Evolutionary conservation across 92 coral and sea anemone genomes (phyloP).

Genomic region (Bergia puertoricense): DNA sequence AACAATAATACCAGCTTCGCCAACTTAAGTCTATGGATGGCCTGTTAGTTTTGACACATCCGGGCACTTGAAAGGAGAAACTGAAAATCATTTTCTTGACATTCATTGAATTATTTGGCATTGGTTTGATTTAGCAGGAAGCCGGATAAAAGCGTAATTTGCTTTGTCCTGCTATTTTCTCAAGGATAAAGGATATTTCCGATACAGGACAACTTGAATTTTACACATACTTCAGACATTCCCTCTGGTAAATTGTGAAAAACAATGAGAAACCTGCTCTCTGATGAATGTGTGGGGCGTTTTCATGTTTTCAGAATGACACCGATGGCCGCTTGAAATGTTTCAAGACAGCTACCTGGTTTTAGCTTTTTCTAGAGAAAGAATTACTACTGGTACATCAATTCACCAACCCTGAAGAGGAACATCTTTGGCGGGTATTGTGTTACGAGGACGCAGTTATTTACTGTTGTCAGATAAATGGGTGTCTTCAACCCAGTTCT

Average conservation of each 20-base stretch:
- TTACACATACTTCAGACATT: neutral
- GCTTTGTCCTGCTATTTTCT: neutral
- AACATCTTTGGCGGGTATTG: neutral
- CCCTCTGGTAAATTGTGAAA: neutral
- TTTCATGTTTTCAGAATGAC: neutral
- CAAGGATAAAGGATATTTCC: neutral
- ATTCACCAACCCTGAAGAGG: neutral
- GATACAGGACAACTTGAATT: neutral
- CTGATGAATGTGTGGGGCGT: neutral
- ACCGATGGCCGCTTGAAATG: neutral
- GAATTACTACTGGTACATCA: neutral
- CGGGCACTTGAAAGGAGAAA: neutral
- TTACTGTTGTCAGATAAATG: too few relatives aligned
- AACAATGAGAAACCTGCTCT: neutral
- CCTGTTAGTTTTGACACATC: slow-evolving; percentile 14
- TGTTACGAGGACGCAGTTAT: too few relatives aligned
- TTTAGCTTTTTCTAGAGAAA: neutral
- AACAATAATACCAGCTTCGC: neutral
- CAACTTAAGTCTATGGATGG: neutral
- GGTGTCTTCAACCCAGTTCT: too few relatives aligned
- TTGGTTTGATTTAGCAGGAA: neutral
- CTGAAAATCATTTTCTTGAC: neutral
- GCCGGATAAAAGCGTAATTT: neutral
- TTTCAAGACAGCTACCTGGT: neutral
- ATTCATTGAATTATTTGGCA: neutral